Conservation (phyloP, 2,113 vertebrate genomes). For the Polyodon spathula region DNA sequence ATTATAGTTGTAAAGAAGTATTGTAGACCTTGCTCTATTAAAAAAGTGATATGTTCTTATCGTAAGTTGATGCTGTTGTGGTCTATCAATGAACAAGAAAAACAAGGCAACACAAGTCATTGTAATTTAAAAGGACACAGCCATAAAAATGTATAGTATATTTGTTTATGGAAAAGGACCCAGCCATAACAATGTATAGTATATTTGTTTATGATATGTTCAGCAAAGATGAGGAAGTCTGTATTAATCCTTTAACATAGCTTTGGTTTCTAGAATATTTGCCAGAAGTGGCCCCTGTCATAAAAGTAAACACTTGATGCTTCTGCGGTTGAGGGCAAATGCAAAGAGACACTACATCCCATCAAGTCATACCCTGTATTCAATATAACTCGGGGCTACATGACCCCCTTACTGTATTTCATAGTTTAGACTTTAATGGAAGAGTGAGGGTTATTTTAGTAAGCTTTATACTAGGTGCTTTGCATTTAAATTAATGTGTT, state of each 20-base stretch:
- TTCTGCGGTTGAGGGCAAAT: background rate
- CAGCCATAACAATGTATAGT: no score
- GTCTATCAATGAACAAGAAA: no score
- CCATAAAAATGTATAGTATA: no score
- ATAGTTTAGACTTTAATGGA: slow-evolving; percentile 2
- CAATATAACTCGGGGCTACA: background rate
- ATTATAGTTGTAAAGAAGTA: no score
- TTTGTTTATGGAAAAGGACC: no score
- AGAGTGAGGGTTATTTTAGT: background rate
- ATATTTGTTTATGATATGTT: no score
- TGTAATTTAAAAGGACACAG: no score
- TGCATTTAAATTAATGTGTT: no score
- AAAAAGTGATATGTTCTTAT: no score
- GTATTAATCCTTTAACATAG: background rate
- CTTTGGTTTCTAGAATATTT: background rate
- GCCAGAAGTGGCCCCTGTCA: background rate
- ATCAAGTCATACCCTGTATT: background rate
- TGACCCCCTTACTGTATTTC: slow-evolving; percentile 4
- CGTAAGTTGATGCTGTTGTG: no score
- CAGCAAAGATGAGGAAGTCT: background rate
- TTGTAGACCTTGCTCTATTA: no score
- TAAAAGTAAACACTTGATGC: background rate
- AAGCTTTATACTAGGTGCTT: background rate
- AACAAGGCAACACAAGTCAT: no score
- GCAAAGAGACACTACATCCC: background rate